phyloP scores from a whole-genome alignment of 53 echinoderm and acorn worm species.

The Echinometra lucunter region DNA sequence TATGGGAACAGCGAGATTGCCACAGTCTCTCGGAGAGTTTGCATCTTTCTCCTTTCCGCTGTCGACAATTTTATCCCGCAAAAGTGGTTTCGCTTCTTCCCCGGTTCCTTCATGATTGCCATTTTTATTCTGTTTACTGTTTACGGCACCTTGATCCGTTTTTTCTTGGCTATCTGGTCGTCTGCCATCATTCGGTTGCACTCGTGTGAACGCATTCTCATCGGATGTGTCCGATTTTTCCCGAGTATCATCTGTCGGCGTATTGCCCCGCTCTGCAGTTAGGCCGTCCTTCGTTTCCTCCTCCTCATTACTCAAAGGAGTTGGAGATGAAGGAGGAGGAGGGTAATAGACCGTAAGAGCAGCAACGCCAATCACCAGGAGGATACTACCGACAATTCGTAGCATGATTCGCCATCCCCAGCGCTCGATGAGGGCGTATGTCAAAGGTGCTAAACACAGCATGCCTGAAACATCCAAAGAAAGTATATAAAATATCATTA shows the following conservation, averaged over 20 bases:
- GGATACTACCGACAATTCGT: background rate
- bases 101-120: background rate
- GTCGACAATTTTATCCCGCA: background rate
- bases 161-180: background rate
- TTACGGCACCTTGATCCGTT: background rate
- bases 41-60: background rate
- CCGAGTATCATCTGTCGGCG: background rate
- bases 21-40: background rate
- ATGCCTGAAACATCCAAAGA: conserved; percentile 26
- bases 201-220: background rate
- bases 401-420: conserved; percentile 20
- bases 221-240: background rate
- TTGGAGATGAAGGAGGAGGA: background rate
- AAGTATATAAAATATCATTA: too few species aligned
- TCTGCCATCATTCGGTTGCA: background rate
- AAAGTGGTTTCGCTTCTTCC: background rate
- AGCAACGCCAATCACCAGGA: background rate
- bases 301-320: background rate
- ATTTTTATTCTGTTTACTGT: background rate
- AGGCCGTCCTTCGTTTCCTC: background rate
- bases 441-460: conserved; percentile 45
- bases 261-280: too few species aligned
- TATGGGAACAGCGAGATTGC: background rate
- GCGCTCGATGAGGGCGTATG: conserved; percentile 27
- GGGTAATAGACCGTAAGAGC: background rate